Base-by-base conservation (phyloP, 2,113 vertebrate species). In the Puntigrus tetrazona region DNA sequence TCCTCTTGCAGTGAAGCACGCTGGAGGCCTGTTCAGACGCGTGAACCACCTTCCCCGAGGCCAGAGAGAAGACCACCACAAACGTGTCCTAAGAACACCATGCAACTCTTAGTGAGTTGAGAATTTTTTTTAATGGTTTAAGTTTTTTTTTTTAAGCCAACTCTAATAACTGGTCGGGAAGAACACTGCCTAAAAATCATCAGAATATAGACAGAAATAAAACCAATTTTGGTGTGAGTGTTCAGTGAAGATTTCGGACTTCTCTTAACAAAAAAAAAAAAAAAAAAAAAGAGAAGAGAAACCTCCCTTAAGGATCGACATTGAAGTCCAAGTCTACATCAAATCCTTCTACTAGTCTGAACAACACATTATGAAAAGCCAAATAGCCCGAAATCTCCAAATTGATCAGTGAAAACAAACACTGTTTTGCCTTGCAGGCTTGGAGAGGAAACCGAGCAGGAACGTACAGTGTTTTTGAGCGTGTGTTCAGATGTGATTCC, bases 401-500 rank as follows among this genome's bases (percentile, higher is more conserved):
- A 69, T 1, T 38, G 8, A 38, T 7, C 65, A 36, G 18, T 22
- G 31, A 20, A 69, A 38, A 69, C 50, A 36, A 16, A 29, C 0
- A 3, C 7, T 0, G 29, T 18, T 65, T 65, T 31, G 13, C 25
- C 27, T n/a, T 29, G 27, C 29, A 41, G 43, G 69, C 38, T 8
- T 29, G 55, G 7, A 57, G 29, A 27, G 34, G 13, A 29, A 25
- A 55, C 8, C 10, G 9, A 36, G 74, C 11, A 59, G 38, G 61
- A 25, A 52, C 92, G 92, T 96, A 97, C 96, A 91, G 93, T 96
- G 89, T 97, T 98, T 91, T 97, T 96, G 25, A 95, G 95, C 22
- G 95, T 93, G 87, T 96, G 95, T 16, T 97, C 96, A 14, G 95
- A 96, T 18, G 94, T 95, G 83, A 96, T 87, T 61, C 93, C 50